Conservation (phyloP, 2,113 vertebrate species). For the Tetraodon nigroviridis region DNA sequence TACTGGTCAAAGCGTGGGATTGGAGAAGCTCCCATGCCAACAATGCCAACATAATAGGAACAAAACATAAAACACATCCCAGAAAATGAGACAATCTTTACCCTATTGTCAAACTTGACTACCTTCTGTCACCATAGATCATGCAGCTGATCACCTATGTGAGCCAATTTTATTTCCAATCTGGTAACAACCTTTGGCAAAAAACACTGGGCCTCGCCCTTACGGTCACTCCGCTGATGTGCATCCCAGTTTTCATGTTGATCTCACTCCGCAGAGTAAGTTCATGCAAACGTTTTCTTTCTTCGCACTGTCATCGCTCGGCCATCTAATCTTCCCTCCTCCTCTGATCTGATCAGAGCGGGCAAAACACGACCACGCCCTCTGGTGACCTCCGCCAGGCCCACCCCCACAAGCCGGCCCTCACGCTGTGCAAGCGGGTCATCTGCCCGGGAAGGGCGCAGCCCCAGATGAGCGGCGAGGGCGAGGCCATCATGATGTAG, state of each 20-base stretch:
- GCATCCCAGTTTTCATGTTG: slow-evolving; percentile 63
- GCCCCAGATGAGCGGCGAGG: not conserved
- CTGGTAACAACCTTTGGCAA: fast-evolving
- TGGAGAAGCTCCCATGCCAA: too few species aligned
- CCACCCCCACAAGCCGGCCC: slow-evolving; percentile 55
- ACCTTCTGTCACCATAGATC: slow-evolving; percentile 40
- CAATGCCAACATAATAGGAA: too few species aligned
- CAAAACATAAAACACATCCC: too few species aligned
- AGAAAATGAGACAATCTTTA: too few species aligned
- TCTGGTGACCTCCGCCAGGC: slow-evolving; percentile 68
- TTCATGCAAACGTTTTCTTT: not conserved
- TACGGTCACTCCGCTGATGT: slow-evolving; percentile 54
- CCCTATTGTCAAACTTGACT: too few species aligned
- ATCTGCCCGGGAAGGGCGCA: slow-evolving; percentile 30
- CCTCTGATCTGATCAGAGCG: slow-evolving; percentile 40
- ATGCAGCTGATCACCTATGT: slow-evolving; percentile 39
- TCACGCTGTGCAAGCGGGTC: slow-evolving; percentile 51
- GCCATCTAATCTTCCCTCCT: not conserved
- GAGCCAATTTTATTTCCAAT: fast-evolving
- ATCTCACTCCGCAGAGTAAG: slow-evolving; percentile 54
- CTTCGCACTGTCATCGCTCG: not conserved
- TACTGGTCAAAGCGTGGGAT: too few species aligned
- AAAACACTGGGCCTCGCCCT: slow-evolving; percentile 30
- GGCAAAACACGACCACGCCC: slow-evolving; percentile 23
- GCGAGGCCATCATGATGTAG: slow-evolving; percentile 2